Evolutionary conservation across 2,888 invertebrate genomes (phyloP).

Genomic region (Podabrus alpinus): DNA sequence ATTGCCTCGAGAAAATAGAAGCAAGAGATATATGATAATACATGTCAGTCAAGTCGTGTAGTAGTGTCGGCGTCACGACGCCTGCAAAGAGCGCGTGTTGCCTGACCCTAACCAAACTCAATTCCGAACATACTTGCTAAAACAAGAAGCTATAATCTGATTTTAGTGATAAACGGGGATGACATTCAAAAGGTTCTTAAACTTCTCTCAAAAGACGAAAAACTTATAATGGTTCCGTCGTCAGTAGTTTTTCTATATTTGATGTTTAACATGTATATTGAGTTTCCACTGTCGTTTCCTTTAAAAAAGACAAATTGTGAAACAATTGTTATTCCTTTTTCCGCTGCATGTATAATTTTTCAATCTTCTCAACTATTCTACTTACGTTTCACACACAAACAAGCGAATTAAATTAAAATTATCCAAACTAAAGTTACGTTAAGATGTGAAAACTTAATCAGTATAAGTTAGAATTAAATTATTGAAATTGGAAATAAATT

Average conservation of each 20-base stretch:
- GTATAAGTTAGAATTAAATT: constrained; percentile 33
- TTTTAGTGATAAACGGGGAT: constrained; percentile 18
- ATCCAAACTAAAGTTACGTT: not conserved
- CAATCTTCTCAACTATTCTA: not conserved
- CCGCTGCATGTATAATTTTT: not conserved
- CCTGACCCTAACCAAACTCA: constrained; percentile 16
- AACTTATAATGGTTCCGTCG: not conserved
- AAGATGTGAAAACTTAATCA: not conserved
- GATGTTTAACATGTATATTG: not conserved
- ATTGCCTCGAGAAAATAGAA: constrained; percentile 31
- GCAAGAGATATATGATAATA: constrained; percentile 36
- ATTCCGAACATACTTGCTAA: constrained; percentile 11
- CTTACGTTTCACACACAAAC: not conserved
- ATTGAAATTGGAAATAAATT: constrained; percentile 33
- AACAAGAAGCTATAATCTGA: constrained; percentile 25
- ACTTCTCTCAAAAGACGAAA: constrained; percentile 3
- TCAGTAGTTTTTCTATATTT: not conserved
- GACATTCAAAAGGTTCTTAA: constrained; percentile 20
- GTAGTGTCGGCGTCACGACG: constrained; percentile 3
- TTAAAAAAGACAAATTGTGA: not conserved
- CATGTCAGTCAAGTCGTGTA: constrained; percentile 36
- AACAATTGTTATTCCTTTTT: not conserved
- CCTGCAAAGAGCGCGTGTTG: constrained; percentile 12
- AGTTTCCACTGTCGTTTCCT: not conserved
- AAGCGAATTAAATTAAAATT: not conserved